Conservation (phyloP, 2,888 invertebrate species). For the Nezara viridula region DNA sequence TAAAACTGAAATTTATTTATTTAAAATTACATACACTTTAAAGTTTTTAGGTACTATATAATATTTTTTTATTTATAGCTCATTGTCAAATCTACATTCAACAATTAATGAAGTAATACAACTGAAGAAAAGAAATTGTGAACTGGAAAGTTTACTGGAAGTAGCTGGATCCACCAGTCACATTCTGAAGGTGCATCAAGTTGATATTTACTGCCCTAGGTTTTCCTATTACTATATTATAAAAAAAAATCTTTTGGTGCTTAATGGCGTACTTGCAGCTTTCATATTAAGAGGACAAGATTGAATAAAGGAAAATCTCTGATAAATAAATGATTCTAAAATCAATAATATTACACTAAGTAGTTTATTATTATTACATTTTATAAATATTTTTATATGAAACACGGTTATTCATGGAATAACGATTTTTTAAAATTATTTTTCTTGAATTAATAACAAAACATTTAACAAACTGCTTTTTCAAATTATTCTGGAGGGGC, state of each 20-base stretch:
- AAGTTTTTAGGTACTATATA: not conserved
- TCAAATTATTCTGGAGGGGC: too few species aligned
- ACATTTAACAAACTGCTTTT: too few species aligned
- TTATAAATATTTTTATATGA: too few species aligned
- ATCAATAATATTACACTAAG: too few species aligned
- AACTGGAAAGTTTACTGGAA: slow-evolving; percentile 52
- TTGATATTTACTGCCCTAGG: not conserved
- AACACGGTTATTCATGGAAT: too few species aligned
- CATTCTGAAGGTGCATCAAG: slow-evolving; percentile 48
- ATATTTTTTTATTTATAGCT: slow-evolving; percentile 7
- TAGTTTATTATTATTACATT: too few species aligned
- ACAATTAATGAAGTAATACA: slow-evolving; percentile 47
- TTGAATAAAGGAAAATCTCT: too few species aligned
- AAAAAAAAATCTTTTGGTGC: not conserved
- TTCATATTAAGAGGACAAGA: too few species aligned
- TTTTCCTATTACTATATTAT: not conserved
- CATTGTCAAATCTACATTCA: slow-evolving; percentile 18
- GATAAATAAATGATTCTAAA: too few species aligned
- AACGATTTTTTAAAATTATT: too few species aligned
- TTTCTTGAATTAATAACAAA: too few species aligned
- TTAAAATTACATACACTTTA: not conserved
- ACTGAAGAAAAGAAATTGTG: slow-evolving; percentile 54
- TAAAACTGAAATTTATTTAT: not conserved
- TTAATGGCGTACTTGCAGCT: too few species aligned
- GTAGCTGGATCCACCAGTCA: slow-evolving; percentile 48